A percentile compares a stretch with the other conserved stretches of the same genome.
phyloP scores from a whole-genome alignment of 2,797 vertebrate species.

The Gallinago stenura region DNA sequence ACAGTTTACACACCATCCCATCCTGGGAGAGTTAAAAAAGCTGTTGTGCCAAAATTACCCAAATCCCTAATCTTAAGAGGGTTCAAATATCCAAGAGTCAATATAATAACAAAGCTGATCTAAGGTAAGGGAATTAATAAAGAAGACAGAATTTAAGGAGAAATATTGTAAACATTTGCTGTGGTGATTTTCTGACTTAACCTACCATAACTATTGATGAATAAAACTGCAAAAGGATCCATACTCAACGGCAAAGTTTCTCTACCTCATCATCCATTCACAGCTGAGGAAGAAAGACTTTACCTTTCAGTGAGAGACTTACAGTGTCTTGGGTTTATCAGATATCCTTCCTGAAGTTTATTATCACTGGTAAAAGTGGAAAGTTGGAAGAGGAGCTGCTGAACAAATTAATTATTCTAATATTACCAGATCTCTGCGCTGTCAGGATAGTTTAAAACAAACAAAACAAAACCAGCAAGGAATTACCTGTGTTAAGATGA shows the following conservation, averaged over 20 bases:
- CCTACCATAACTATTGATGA: neutral
- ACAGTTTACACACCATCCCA: neutral
- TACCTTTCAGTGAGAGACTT: neutral
- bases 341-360: neutral
- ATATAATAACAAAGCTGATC: neutral
- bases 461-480: neutral
- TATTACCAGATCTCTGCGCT: neutral
- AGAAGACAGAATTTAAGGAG: neutral
- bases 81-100: neutral
- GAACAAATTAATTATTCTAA: neutral
- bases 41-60: neutral
- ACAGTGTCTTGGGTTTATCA: neutral
- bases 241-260: neutral
- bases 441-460: neutral
- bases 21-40: neutral
- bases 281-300: neutral
- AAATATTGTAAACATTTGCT: neutral
- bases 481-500: constrained; percentile 30
- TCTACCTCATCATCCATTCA: neutral
- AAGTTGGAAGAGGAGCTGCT: neutral
- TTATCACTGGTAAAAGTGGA: neutral
- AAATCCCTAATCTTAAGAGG: neutral
- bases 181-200: neutral
- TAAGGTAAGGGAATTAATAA: neutral
- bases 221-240: neutral